These are phyloP conservation scores for Cosmia trapezina DNA, from an alignment of 2,888 invertebrate genomes.

Conservation along the genomic window DNA sequence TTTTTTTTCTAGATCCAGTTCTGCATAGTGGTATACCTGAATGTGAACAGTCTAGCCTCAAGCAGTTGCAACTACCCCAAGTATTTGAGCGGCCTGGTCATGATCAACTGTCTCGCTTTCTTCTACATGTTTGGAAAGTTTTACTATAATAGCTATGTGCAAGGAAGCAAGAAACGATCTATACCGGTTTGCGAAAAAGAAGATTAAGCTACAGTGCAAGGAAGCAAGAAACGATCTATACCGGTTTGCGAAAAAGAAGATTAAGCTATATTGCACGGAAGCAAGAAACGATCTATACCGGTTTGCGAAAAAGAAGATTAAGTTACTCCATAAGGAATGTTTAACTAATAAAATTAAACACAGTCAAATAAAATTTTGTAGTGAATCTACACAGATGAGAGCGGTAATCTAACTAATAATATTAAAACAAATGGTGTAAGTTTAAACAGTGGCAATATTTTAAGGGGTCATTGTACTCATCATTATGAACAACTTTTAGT, in stretches of 20 bases:
- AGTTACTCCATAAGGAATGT: neutral
- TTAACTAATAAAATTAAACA: neutral
- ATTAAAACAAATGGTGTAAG: neutral
- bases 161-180: slow-evolving; percentile 38
- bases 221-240: slow-evolving; percentile 31
- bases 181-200: slow-evolving; percentile 25
- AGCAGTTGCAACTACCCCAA: slow-evolving; percentile 92
- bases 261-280: slow-evolving; percentile 86
- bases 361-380: neutral
- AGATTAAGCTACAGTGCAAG: slow-evolving; percentile 60
- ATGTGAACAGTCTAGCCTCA: slow-evolving; percentile 88
- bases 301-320: slow-evolving; percentile 31
- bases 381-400: neutral
- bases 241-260: slow-evolving; percentile 28
- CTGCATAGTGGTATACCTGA: slow-evolving; percentile 92
- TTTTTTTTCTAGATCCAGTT: slow-evolving; percentile 91
- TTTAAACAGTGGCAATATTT: no score
- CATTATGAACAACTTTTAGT: no score
- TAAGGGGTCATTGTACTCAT: no score
- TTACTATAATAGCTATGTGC: slow-evolving; percentile 91
- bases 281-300: slow-evolving; percentile 27
- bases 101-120: slow-evolving; percentile 91
- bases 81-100: slow-evolving; percentile 89
- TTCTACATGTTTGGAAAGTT: slow-evolving; percentile 93
- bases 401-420: no score